Base-by-base conservation (phyloP, 2,113 vertebrate species). In the Anoplopoma fimbria region DNA sequence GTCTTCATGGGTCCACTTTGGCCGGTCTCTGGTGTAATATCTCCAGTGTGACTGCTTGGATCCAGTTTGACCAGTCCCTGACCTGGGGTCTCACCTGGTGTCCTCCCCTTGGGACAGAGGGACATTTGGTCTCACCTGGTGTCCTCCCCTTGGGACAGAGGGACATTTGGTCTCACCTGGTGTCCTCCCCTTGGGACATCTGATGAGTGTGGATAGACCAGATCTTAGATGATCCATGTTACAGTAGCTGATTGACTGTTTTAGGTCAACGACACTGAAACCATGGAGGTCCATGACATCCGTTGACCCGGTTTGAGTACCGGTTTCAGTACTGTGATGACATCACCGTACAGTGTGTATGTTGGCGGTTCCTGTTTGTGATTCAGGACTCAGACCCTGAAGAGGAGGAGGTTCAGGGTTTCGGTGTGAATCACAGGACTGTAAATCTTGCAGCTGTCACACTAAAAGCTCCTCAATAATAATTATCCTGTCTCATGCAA, bases 391-490 rank as follows among this genome's bases (percentile, higher is more conserved):
- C 29, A 62, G 55, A 29, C 27, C 55, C 55, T 58, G 55, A 58
- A 29, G 27, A 60, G 27, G 72, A 33, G 51, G 55, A 21, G 25
- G 67, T 69, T 80, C 40, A 36, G 62, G 14, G 38, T 69, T 77
- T 76, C 9, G 0, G 23, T 62, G 78, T 74, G 83, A 84, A 29
- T 84, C 76, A 73, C 31, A 5, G 2, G 15, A 33, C 53, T 21
- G 23, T 87, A 85, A 91, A 91, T 91, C 79, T 25, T 71, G 40
- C 34, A 53, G 13, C 64, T 2, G 67, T 87, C 70, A 38, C n/a
- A 69, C 60, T 82, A 85, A 88, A 69, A 79, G 86, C 83, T 79
- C 23, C 33, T 77, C 31, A 33, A 4, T 42, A 17, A 60, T 84
- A 64, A 79, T 87, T 87, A 86, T 79, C 29, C 1, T 65, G 60